phyloP scores from a whole-genome alignment of 2,888 invertebrate genomes.

The Reticulitermes lucifugus region DNA sequence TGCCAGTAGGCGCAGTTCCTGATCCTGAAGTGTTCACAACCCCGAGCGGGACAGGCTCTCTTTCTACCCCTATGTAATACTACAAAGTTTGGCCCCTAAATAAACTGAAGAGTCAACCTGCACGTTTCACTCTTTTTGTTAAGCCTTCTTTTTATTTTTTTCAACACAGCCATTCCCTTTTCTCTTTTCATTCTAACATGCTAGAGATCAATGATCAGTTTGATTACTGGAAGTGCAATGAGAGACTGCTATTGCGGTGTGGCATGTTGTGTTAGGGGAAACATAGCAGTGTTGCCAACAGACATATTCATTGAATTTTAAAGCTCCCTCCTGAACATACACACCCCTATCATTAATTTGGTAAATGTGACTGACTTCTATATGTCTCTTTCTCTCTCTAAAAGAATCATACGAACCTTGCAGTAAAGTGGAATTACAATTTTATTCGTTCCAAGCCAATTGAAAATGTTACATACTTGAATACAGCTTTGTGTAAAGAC shows the following conservation, averaged over 20 bases:
- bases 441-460: neutral
- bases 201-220: conserved; percentile 31
- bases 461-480: conserved; percentile 18
- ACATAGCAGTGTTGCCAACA: conserved; percentile 18
- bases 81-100: conserved; percentile 36
- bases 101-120: conserved; percentile 31
- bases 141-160: neutral
- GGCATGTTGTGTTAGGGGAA: conserved; percentile 15
- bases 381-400: neutral
- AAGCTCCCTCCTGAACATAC: conserved; percentile 8
- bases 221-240: conserved; percentile 32
- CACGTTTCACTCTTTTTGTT: conserved; percentile 1
- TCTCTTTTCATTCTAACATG: neutral
- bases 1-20: neutral
- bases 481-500: neutral
- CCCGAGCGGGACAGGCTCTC: neutral
- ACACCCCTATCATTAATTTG: conserved; percentile 30
- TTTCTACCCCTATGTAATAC: conserved; percentile 11
- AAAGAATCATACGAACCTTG: conserved; percentile 26
- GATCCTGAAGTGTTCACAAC: neutral
- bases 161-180: neutral
- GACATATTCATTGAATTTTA: conserved; percentile 33
- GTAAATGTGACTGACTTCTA: conserved; percentile 7
- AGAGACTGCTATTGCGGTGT: conserved; percentile 22
- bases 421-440: conserved; percentile 7